Evolutionary conservation across 1,140 invertebrate species (phyloP), one percentile per base, ranked within the genome.

Genomic region (Pygmarrhopalites habei): DNA sequence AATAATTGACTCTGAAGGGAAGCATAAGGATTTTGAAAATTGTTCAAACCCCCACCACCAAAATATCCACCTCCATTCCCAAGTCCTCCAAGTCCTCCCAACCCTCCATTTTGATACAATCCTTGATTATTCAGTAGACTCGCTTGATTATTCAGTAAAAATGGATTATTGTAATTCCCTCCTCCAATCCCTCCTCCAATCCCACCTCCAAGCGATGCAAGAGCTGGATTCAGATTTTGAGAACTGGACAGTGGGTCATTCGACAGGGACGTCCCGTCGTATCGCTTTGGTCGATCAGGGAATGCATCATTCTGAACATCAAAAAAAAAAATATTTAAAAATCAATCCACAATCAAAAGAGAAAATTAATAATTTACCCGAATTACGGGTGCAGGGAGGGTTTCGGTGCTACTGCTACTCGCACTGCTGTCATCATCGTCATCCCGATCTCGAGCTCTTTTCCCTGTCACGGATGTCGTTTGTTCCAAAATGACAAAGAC

Each of bases 71-170:
- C 14, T 23, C 23, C 26, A 63, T n/a, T 25, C 57, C 56, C 10
- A 53, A 53, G 47, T 63, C 57, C 30, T 60, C 46, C n/a, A 56
- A 23, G 5, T 32, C 55, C 7, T 15, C 51, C 51, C 14, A 55
- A 23, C 4, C 23, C 51, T 7, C 4, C 14, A 29, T 28, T 55
- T 55, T 55, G 51, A 28, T 55, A 55, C 5, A 55, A 21, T 7
- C 46, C 23, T n/a, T 15, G 46, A 21, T 49, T 49, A 32, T 23
- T 23, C 51, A 55, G 21, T 10, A 55, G 29, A 32, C 51, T 21
- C 7, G 51, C 51, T 32, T 55, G 51, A 32, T 32, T 32, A 21
- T 32, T 32, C 7, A 55, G 51, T 32, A 55, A 32, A 21, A 29
- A 55, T 4, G 51, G 51, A 26, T 55, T 55, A 21, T 14, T 14